Base-by-base conservation (phyloP, 2,888 invertebrate genomes). In the Schizotus pectinicornis region DNA sequence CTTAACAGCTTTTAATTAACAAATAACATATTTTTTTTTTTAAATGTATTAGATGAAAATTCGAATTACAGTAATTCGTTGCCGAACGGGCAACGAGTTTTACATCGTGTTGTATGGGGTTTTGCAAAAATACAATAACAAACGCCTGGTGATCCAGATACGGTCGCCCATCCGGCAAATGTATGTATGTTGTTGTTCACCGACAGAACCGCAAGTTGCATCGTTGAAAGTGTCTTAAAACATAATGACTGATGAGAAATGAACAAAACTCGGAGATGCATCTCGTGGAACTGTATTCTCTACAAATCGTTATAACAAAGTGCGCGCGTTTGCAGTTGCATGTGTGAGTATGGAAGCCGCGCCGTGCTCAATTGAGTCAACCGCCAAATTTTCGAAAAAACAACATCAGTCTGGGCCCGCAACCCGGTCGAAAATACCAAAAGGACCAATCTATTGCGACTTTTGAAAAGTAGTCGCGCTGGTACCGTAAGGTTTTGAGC, bases 1-100 rank as follows among this genome's bases (percentile, higher is more conserved):
- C 79, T 78, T 80, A 80, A 80, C 79, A 80, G 80, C 78, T 74
- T 78, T 67, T 79, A 77, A 79, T 79, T 79, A 79, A 80, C 79
- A 79, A 80, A 79, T 79, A 79, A 80, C 79, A 80, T 79, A 79
- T 75, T 77, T 74, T 77, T 79, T 77, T 74, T 77, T 79, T 77
- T 74, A 78, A 77, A 77, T 79, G 79, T 78, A 69, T 77, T 74
- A 78, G 77, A 77, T 79, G 79, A 79, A 69, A 77, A 76, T 74
- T 76, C 71, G 73, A 74, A 78, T 75, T 76, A 76, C 76, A 76
- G 73, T 74, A 72, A 70, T 67, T 69, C 73, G 72, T 74, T 55
- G 54, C 49, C 58, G 52, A 48, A n/a, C 7, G 42, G 50, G 51
- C 52, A 65, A 64, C 56, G 61, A 59, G 61, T 67, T 66, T 59